Evolutionary conservation across 2,888 invertebrate species (phyloP), one percentile per base, ranked within the genome.

Genomic region (Listrodromus nycthemerus): DNA sequence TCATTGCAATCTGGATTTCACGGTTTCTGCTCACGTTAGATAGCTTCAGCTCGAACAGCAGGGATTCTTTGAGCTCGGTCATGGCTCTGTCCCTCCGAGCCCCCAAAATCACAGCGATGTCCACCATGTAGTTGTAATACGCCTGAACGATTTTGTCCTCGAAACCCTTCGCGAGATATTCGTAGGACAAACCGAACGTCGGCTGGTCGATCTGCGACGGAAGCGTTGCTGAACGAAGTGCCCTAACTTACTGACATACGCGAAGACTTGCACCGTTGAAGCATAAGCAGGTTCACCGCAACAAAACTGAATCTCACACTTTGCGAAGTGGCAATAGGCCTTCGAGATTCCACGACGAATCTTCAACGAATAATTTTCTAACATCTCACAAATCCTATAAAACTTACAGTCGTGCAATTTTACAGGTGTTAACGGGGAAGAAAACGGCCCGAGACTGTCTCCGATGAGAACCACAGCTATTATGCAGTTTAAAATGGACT

Each of bases 91-190:
- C 92, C 84, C 95, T 95, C 33, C 97, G 95, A 0, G 98, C 98
- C 6, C 98, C 98, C 84, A 98, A 95, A 16, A 98, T 94, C 0
- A 96, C 95, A 0, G 98, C 97, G 86, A 98, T 96, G 90, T 98
- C 97, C 0, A 98, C 97, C 97, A 97, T 97, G 92, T 98, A 98
- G 33, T 95, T 95, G 89, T 96, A 97, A 92, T 98, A 98, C 0
- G 97, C 98, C 75, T 95, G 95, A 19, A 99, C 98, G 82, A 98
- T 94, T 89, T 97, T 96, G 91, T 98, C 97, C 27, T 96, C 95
- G 76, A 97, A 93, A 0, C 98, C 98, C 88, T 97, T 97, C 83
- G 96, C 95, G 75, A 98, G 94, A 92, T 97, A 98, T 93, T 98
- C 98, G 4, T 98, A 95, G 89, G 97, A 96, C 75, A 98, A 93